These are phyloP conservation scores for Charaxes varanes DNA, from an alignment of 1,140 invertebrate genomes.

Conservation along the genomic window DNA sequence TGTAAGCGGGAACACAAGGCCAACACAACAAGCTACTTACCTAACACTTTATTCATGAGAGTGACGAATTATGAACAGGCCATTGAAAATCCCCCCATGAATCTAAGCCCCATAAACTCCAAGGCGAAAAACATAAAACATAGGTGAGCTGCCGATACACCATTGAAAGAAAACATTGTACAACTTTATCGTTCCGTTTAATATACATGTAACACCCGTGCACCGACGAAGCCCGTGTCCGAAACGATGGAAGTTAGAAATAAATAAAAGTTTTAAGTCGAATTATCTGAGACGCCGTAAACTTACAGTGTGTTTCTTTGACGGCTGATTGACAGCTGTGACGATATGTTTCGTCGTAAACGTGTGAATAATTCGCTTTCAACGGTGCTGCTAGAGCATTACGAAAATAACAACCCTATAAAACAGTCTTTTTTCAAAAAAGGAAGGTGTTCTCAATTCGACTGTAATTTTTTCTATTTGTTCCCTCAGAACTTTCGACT, in stretches of 20 bases:
- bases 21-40: too few relatives aligned
- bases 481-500: too few relatives aligned
- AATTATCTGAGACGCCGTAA: conserved; percentile 35
- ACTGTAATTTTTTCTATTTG: too few relatives aligned
- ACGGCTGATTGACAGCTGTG: conserved; percentile 30
- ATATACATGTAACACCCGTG: conserved; percentile 30
- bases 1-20: too few relatives aligned
- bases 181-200: conserved; percentile 30
- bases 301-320: conserved; percentile 27
- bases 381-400: too few relatives aligned
- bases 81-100: conserved; percentile 2
- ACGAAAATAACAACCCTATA: too few relatives aligned
- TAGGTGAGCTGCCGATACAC: conserved; percentile 16
- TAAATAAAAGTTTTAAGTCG: conserved; percentile 27
- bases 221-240: conserved; percentile 14
- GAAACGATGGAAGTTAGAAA: conserved; percentile 27
- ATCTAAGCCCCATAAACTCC: conserved; percentile 9
- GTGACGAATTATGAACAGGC: conserved; percentile 5
- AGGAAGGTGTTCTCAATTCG: too few relatives aligned
- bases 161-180: conserved; percentile 34
- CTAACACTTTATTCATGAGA: conserved; percentile 1
- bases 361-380: conserved; percentile 7
- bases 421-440: too few relatives aligned
- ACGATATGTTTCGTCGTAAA: conserved; percentile 11
- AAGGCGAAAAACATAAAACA: conserved; percentile 21